These are phyloP conservation scores for Sphenodon punctatus DNA, from an alignment of 2,797 vertebrate genomes.

Conservation along the genomic window DNA sequence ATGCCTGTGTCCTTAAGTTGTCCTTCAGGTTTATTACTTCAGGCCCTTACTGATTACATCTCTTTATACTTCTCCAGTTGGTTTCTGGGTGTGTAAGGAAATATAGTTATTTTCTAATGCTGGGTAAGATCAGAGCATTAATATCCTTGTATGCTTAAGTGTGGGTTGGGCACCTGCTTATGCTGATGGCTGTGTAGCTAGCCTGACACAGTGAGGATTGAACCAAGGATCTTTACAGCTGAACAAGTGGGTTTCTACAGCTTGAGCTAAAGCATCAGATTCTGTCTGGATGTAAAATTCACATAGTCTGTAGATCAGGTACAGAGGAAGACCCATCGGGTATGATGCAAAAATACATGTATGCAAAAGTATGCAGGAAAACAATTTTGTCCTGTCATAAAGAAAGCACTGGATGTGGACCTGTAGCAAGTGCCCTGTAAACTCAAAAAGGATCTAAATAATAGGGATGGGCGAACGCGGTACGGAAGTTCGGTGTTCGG, in stretches of 20 bases:
- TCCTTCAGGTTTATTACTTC: background rate
- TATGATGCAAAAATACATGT: background rate
- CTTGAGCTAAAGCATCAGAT: too few species aligned
- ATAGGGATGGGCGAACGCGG: too few species aligned
- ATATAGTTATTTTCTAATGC: slow-evolving; percentile 22
- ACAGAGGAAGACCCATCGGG: slow-evolving; percentile 19
- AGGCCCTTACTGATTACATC: background rate
- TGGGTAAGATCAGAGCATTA: slow-evolving; percentile 10
- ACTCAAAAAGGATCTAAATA: background rate
- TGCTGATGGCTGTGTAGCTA: background rate
- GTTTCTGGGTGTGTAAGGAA: slow-evolving; percentile 44
- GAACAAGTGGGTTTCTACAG: background rate
- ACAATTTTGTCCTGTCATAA: background rate
- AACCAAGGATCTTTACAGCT: background rate
- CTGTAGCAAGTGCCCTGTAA: background rate
- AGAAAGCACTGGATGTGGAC: too few species aligned
- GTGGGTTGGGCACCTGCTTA: background rate
- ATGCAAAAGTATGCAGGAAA: background rate
- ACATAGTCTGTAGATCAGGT: too few species aligned
- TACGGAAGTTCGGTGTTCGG: too few species aligned
- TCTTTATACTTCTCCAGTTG: background rate
- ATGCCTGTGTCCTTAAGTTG: background rate
- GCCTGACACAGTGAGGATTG: background rate
- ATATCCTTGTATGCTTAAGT: slow-evolving; percentile 9
- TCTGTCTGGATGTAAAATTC: too few species aligned